phyloP scores from a whole-genome alignment of 2,888 invertebrate genomes.

The Limnephilus rhombicus region DNA sequence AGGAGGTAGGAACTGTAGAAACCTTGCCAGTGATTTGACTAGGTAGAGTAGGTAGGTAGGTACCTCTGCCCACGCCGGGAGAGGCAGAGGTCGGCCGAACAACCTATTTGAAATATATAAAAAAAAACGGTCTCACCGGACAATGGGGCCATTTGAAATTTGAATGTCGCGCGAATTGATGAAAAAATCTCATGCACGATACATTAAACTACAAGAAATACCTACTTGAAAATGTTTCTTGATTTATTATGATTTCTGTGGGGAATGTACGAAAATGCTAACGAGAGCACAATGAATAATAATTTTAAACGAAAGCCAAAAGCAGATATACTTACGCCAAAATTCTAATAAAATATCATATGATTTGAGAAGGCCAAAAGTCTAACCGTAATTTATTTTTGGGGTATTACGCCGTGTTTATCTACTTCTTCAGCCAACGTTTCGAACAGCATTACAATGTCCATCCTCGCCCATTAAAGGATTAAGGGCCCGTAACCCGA shows the following conservation, averaged over 20 bases:
- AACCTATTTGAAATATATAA: neutral
- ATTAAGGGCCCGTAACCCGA: no score
- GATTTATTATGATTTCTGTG: neutral
- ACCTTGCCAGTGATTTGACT: neutral
- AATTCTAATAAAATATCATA: no score
- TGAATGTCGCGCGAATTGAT: neutral
- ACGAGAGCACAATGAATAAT: no score
- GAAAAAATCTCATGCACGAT: neutral
- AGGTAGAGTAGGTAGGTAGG: neutral
- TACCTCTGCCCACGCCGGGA: conserved; percentile 29
- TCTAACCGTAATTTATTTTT: no score
- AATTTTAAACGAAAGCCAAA: neutral
- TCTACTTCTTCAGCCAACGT: no score
- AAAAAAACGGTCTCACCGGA: neutral
- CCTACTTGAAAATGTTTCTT: neutral
- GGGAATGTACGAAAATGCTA: no score
- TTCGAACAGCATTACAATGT: no score
- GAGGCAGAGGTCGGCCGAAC: conserved; percentile 12
- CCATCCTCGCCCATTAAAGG: no score
- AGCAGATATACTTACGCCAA: neutral
- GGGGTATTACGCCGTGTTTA: no score
- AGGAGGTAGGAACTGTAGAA: neutral
- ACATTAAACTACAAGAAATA: neutral
- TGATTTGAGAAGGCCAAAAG: neutral
- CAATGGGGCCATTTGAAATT: conserved; percentile 37